Percentiles rank a stretch among this genome's conserved stretches.
Evolutionary conservation across 2,888 invertebrate species (phyloP).

Genomic region (Lasioglossum villosulum): DNA sequence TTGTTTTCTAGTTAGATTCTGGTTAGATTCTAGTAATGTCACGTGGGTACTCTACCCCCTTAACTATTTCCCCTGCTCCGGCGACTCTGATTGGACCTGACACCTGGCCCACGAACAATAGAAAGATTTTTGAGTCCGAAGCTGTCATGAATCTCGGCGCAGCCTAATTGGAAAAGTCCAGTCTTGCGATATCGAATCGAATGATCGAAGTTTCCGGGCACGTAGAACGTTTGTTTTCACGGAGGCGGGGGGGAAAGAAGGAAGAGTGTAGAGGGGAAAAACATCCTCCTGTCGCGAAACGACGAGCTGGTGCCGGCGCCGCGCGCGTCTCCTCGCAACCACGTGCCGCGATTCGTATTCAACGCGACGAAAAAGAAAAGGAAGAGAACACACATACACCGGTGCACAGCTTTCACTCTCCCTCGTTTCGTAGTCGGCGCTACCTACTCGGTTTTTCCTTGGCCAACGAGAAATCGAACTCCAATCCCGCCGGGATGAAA

Average conservation of each 20-base stretch:
- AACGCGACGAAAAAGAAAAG: constrained; percentile 50
- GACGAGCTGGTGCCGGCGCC: constrained; percentile 35
- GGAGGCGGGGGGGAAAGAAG: neutral
- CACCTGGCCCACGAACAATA: neutral
- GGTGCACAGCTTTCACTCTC: constrained; percentile 42
- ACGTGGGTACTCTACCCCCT: no score
- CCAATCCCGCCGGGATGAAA: constrained; percentile 49
- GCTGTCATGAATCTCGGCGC: constrained; percentile 74
- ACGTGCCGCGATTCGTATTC: constrained; percentile 71
- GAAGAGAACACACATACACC: constrained; percentile 21
- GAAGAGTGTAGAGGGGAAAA: constrained; percentile 52
- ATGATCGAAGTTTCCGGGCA: constrained; percentile 70
- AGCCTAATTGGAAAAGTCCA: constrained; percentile 78
- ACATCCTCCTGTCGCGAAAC: constrained; percentile 61
- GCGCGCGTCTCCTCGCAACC: constrained; percentile 52
- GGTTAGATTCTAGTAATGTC: no score
- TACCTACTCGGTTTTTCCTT: constrained; percentile 24
- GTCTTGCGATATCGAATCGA: constrained; percentile 44
- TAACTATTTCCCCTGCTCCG: no score
- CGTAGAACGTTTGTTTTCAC: constrained; percentile 74
- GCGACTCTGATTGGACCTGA: neutral
- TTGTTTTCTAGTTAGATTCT: no score
- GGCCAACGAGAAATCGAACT: constrained; percentile 49
- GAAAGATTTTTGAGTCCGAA: constrained; percentile 1
- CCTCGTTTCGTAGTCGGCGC: constrained; percentile 32